Evolutionary conservation across 1,140 invertebrate genomes (phyloP).

Genomic region (Chlorops oryzae): DNA sequence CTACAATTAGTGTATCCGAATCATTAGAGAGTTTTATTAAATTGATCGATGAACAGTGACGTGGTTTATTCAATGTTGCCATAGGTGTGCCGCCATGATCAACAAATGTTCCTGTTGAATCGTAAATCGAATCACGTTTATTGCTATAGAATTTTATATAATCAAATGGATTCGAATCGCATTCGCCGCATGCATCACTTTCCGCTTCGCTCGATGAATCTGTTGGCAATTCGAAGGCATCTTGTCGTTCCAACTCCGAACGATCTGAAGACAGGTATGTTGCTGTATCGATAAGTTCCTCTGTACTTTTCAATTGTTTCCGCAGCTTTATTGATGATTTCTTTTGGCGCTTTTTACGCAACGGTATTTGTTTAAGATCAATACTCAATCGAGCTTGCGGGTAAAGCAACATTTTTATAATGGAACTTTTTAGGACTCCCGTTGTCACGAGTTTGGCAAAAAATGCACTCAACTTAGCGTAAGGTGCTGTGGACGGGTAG

Average conservation of each 20-base stretch:
- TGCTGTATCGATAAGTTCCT: constrained; percentile 12
- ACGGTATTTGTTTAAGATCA: constrained; percentile 48
- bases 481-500: constrained; percentile 62
- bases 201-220: constrained; percentile 36
- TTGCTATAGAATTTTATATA: constrained; percentile 59
- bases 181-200: constrained; percentile 25
- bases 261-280: constrained; percentile 18
- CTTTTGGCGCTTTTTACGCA: constrained; percentile 52
- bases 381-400: constrained; percentile 52
- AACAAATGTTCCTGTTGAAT: constrained; percentile 49
- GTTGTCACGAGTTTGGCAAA: constrained; percentile 66
- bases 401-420: constrained; percentile 68
- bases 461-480: constrained; percentile 65
- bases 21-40: constrained; percentile 37
- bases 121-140: constrained; percentile 33
- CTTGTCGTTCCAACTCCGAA: constrained; percentile 51
- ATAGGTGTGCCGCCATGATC: constrained; percentile 40
- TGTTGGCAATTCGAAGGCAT: constrained; percentile 52
- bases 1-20: constrained; percentile 19
- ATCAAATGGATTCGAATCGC: constrained; percentile 56
- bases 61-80: background rate
- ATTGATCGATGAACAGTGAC: constrained; percentile 39
- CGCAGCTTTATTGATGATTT: constrained; percentile 45
- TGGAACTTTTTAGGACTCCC: constrained; percentile 61
- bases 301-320: constrained; percentile 25